phyloP scores from a whole-genome alignment of 2,888 invertebrate species.

The Amphipyra tragopoginis region DNA sequence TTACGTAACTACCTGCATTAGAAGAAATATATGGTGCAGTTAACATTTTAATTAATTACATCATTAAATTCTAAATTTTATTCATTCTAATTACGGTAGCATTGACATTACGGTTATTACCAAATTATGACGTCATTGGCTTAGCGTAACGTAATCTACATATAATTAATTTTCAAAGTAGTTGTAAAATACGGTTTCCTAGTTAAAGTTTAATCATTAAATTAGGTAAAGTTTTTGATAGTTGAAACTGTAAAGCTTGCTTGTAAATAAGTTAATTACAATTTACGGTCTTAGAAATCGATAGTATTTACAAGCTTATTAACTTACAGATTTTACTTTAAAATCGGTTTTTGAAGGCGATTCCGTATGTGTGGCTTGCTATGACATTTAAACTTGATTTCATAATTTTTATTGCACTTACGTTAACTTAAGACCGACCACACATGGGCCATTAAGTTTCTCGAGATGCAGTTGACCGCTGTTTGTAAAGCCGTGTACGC shows the following conservation, averaged over 20 bases:
- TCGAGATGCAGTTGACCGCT: neutral
- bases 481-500: too few species aligned
- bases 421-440: neutral
- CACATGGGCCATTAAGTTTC: too few species aligned
- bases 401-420: neutral
- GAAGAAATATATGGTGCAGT: neutral
- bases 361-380: neutral
- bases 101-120: neutral
- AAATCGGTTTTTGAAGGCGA: neutral
- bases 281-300: constrained; percentile 12
- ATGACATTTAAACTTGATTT: constrained; percentile 4
- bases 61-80: constrained; percentile 1
- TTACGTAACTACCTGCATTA: neutral
- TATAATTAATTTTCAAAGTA: constrained; percentile 2
- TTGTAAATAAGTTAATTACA: constrained; percentile 32
- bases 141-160: constrained; percentile 31
- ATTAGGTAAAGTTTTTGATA: constrained; percentile 31
- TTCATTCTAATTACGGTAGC: neutral
- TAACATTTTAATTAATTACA: neutral
- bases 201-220: constrained; percentile 33
- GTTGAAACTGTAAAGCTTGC: constrained; percentile 19
- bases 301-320: constrained; percentile 5
- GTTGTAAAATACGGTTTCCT: constrained; percentile 33
- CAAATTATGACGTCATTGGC: constrained; percentile 14
- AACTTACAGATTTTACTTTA: neutral